phyloP scores from a whole-genome alignment of 2,797 vertebrate genomes.

The Catostomus latipinnis region DNA sequence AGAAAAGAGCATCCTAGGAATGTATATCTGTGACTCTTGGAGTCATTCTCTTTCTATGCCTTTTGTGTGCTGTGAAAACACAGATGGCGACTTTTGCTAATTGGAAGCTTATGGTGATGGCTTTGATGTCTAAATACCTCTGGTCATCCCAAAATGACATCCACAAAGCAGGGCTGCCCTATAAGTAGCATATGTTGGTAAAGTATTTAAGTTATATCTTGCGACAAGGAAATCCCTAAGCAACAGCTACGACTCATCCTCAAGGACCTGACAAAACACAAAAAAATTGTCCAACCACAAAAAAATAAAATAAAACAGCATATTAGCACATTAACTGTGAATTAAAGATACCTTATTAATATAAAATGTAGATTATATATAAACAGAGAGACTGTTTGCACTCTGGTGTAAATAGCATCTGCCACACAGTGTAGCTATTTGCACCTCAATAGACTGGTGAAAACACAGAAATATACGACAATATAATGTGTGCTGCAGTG shows the following conservation, averaged over 20 bases:
- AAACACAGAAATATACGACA: no score
- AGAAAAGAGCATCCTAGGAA: constrained; percentile 19
- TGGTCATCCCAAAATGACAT: neutral
- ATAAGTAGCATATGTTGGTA: neutral
- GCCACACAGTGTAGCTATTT: no score
- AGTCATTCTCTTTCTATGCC: neutral
- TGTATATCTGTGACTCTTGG: constrained; percentile 16
- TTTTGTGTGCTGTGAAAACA: constrained; percentile 27
- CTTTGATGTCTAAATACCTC: constrained; percentile 27
- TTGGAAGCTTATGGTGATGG: neutral
- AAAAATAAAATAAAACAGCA: no score
- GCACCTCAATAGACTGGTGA: no score
- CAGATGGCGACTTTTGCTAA: neutral
- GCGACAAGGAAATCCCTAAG: neutral
- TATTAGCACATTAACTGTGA: no score
- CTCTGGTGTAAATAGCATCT: no score
- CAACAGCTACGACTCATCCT: neutral
- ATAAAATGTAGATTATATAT: no score
- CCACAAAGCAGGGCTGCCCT: neutral
- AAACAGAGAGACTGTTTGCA: no score
- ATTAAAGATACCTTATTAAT: no score
- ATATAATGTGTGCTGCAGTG: no score
- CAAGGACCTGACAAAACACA: neutral
- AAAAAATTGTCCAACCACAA: neutral
- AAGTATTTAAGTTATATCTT: neutral